These are phyloP conservation scores for Eucidaris tribuloides DNA, from an alignment of 35 echinoderm and acorn worm species.

Conservation along the genomic window DNA sequence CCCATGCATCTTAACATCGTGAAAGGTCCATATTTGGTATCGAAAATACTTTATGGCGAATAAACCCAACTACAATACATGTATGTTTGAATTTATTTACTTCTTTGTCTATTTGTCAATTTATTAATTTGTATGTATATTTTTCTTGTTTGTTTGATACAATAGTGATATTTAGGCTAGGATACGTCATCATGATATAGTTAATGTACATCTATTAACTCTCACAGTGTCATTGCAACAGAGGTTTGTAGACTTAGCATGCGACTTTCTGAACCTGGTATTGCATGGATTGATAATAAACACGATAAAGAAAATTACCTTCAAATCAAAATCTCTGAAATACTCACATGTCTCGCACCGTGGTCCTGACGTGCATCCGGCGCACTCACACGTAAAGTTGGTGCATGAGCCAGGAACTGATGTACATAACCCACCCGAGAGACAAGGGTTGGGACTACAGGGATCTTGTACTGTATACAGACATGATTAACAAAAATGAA, in stretches of 20 bases:
- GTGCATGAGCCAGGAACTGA: conserved; percentile 46
- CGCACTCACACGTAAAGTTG: conserved; percentile 60
- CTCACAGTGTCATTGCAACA: too few species aligned
- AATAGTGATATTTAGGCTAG: background rate
- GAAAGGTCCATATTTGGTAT: too few species aligned
- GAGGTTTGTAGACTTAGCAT: too few species aligned
- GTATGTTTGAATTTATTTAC: background rate
- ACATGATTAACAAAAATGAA: too few species aligned
- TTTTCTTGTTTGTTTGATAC: too few species aligned
- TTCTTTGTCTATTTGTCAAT: too few species aligned
- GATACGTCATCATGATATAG: too few species aligned
- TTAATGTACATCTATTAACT: background rate
- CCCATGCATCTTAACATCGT: too few species aligned
- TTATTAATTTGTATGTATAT: too few species aligned
- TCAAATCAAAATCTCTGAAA: background rate
- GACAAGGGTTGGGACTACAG: conserved; percentile 66
- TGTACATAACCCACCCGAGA: conserved; percentile 56
- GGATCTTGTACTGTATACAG: conserved; percentile 52
- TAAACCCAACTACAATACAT: background rate
- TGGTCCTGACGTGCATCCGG: conserved; percentile 66
- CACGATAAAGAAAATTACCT: background rate
- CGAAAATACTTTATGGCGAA: background rate
- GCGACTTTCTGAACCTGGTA: background rate
- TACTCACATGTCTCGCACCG: conserved; percentile 64
- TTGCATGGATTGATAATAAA: background rate